phyloP scores from a whole-genome alignment of 2,888 invertebrate genomes.

The Eilema depressum region DNA sequence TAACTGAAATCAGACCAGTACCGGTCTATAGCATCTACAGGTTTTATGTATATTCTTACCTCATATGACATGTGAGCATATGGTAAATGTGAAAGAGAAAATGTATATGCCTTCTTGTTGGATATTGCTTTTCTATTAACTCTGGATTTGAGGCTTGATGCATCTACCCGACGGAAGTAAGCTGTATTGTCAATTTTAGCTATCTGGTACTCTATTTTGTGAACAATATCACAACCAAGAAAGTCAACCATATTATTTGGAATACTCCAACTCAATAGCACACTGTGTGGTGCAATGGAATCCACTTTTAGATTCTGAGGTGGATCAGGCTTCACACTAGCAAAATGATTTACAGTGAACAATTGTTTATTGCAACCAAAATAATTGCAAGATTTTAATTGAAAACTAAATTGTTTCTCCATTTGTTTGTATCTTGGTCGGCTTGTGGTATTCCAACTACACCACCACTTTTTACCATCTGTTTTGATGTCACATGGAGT shows the following conservation, averaged over 20 bases:
- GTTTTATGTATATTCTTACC: slow-evolving; percentile 90
- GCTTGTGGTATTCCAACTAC: slow-evolving; percentile 68
- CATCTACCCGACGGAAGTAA: slow-evolving; percentile 76
- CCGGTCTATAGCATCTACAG: slow-evolving; percentile 83
- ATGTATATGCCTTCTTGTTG: slow-evolving; percentile 72
- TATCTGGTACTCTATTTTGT: slow-evolving; percentile 81
- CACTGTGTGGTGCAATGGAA: slow-evolving; percentile 70
- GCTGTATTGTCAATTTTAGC: slow-evolving; percentile 78
- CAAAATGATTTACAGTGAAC: slow-evolving; percentile 88
- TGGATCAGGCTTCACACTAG: slow-evolving; percentile 75
- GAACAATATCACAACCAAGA: slow-evolving; percentile 70
- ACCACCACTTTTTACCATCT: slow-evolving; percentile 56
- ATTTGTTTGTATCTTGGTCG: slow-evolving; percentile 77
- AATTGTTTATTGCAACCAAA: slow-evolving; percentile 86
- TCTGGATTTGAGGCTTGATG: slow-evolving; percentile 52
- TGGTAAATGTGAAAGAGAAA: slow-evolving; percentile 85
- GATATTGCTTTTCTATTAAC: slow-evolving; percentile 68
- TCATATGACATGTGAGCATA: slow-evolving; percentile 91
- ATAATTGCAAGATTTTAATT: slow-evolving; percentile 87
- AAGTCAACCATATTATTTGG: slow-evolving; percentile 73
- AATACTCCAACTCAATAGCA: slow-evolving; percentile 72
- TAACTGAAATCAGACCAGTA: slow-evolving; percentile 91
- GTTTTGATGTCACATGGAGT: slow-evolving; percentile 57
- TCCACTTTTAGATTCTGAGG: slow-evolving; percentile 66
- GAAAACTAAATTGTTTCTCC: slow-evolving; percentile 84